Evolutionary conservation across 2,113 vertebrate genomes (phyloP).

Genomic region (Apus apus): DNA sequence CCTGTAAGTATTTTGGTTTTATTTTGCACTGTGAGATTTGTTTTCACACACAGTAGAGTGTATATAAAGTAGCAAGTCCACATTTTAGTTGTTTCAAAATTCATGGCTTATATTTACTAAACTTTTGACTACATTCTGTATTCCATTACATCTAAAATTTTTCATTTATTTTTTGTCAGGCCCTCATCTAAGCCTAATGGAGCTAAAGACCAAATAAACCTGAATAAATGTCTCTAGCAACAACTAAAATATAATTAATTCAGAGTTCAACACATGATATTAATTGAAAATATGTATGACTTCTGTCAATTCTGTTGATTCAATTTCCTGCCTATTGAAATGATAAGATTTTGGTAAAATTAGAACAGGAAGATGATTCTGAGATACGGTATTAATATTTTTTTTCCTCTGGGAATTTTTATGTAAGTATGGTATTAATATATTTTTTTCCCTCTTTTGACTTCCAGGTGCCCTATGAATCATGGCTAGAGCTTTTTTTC

Average conservation of each 20-base stretch:
- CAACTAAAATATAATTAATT: neutral
- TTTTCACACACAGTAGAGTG: neutral
- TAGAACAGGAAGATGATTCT: neutral
- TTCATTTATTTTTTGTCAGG: neutral
- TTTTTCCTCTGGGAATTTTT: neutral
- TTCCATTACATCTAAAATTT: neutral
- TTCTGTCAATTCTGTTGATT: neutral
- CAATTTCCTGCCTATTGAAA: neutral
- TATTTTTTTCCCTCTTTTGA: neutral
- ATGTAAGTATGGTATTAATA: neutral
- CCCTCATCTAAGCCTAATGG: neutral
- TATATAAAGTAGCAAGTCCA: neutral
- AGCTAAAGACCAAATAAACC: neutral
- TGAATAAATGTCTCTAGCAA: neutral
- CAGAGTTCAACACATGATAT: neutral
- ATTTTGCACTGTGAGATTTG: neutral
- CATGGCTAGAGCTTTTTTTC: neutral
- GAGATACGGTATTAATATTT: neutral
- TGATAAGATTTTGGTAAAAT: neutral
- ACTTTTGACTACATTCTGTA: neutral
- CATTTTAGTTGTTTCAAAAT: neutral
- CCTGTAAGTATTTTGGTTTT: neutral
- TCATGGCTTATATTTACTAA: neutral
- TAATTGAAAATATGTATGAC: neutral
- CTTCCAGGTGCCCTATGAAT: neutral